Evolutionary conservation across 2,113 vertebrate species (phyloP), one percentile per base, ranked within the genome.

Genomic region (Carlito syrichta): DNA sequence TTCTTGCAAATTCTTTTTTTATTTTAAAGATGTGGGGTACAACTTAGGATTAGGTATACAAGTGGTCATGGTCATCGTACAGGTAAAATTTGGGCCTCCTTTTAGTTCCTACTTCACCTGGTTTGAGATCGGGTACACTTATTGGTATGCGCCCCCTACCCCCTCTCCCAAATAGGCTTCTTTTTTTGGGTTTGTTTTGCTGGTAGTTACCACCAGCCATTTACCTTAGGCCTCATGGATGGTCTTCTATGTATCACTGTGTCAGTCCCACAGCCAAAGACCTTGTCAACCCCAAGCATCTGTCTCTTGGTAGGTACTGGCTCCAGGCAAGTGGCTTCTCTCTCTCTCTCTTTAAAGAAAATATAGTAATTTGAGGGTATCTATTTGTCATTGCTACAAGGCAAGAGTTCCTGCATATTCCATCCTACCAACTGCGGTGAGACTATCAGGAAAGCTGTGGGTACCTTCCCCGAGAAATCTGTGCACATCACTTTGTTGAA

Each of bases 171-270:
- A n/a, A n/a, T n/a, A n/a, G n/a, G 17, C 43, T 71, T 40, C 16
- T 43, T 11, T 30, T 5, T 58, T 8, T 43, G 8, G 25, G 43
- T n/a, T 62, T 71, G 14, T 58, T 43, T 79, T 3, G 0, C 50
- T 45, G 50, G 6, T 7, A 4, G 25, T 84, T 20, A 8, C 35
- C 3, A 1, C 45, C 5, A 54, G 16, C 22, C 2, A 0, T 45
- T 71, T 71, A 5, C 48, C 8, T 52, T 58, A 30, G 20, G 27
- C 32, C 45, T 22, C 17, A 0, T 0, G 11, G 38, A 19, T 22
- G 20, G 32, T n/a, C 17, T n/a, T 54, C 30, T 5, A 16, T 12
- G 11, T 6, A 40, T 54, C 56, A 45, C 48, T 32, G 1, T 58
- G n/a, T 27, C 40, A 73, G 43, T n/a, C n/a, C 52, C 45, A 62